Conservation (phyloP, 2,113 vertebrate genomes). For the Chelonoidis abingdonii region DNA sequence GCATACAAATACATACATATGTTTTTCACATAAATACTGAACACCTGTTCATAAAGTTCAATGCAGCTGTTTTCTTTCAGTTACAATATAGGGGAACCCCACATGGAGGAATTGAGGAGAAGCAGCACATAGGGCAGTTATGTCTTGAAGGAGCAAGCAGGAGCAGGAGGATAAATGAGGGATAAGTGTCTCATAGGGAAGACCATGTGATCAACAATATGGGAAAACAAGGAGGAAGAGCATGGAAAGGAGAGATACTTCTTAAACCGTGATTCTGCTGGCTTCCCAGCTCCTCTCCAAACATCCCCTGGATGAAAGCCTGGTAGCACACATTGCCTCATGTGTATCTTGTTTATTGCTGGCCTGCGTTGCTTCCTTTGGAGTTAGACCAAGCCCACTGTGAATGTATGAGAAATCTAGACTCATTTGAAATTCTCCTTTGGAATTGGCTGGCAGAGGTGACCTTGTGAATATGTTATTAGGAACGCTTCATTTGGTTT, state of each 20-base stretch:
- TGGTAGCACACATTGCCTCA: slow-evolving; percentile 61
- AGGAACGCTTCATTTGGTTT: slow-evolving; percentile 70
- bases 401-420: slow-evolving; percentile 67
- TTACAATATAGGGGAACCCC: not conserved
- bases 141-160: not conserved
- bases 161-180: not conserved
- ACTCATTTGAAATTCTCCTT: slow-evolving; percentile 54
- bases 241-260: not conserved
- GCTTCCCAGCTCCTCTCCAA: slow-evolving; percentile 29
- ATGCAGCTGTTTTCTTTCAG: not conserved
- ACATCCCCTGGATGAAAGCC: slow-evolving; percentile 61
- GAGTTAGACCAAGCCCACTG: slow-evolving; percentile 58
- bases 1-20: not conserved
- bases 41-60: not conserved
- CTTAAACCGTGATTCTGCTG: not conserved
- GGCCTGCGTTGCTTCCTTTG: slow-evolving; percentile 59
- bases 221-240: not conserved
- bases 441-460: slow-evolving; percentile 55
- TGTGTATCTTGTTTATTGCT: slow-evolving; percentile 72
- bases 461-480: slow-evolving; percentile 71
- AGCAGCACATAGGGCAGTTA: not conserved
- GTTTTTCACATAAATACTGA: accelerated
- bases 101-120: not conserved
- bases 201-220: not conserved
- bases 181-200: not conserved